Percentiles rank a stretch among this genome's conserved stretches.
phyloP scores from a whole-genome alignment of 2,797 vertebrate genomes.

The Manis pentadactyla region DNA sequence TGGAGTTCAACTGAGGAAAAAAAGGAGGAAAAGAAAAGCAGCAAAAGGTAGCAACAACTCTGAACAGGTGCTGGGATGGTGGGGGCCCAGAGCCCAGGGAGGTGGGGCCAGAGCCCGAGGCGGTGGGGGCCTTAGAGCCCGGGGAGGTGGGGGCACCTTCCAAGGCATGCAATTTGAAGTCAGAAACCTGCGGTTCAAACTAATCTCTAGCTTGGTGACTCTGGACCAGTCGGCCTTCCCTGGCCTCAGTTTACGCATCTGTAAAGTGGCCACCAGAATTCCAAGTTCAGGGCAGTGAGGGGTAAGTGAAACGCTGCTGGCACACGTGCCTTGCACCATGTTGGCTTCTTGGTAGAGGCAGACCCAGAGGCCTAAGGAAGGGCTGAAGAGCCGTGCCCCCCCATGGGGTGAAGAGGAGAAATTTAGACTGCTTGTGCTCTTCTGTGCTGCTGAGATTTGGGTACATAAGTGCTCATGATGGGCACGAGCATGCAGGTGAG shows the following conservation, averaged over 20 bases:
- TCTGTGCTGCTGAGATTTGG: neutral
- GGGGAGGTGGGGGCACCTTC: accelerated
- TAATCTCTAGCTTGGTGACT: neutral
- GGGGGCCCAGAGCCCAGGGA: no score
- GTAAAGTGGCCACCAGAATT: neutral
- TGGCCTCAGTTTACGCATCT: neutral
- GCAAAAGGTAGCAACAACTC: accelerated
- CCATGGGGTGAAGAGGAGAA: neutral
- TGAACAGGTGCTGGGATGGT: accelerated
- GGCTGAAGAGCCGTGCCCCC: accelerated
- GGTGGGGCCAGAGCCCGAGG: no score
- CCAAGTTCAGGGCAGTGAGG: neutral
- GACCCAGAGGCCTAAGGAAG: neutral
- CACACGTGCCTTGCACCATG: accelerated
- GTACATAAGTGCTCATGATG: neutral
- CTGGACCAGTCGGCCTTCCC: neutral
- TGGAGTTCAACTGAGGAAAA: neutral
- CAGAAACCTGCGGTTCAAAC: neutral
- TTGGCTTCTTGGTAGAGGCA: neutral
- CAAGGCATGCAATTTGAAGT: accelerated
- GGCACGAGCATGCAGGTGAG: accelerated
- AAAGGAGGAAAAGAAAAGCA: no score
- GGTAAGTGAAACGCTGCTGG: no score
- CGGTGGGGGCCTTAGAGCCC: no score
- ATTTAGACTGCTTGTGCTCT: accelerated